Evolutionary conservation across 2,888 invertebrate genomes (phyloP).

Genomic region (Noctua pronuba): DNA sequence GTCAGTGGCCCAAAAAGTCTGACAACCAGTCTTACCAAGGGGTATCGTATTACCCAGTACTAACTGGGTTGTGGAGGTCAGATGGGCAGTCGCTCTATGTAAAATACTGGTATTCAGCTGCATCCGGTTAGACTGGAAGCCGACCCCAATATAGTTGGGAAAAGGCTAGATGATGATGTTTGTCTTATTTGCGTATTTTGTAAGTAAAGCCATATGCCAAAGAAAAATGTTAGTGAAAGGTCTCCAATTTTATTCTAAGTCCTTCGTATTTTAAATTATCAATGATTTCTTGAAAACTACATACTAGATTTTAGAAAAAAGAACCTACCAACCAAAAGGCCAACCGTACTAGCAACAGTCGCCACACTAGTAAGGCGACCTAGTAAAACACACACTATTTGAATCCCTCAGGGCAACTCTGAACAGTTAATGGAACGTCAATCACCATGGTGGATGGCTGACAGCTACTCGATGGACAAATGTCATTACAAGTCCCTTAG

Average conservation of each 20-base stretch:
- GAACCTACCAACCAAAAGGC: neutral
- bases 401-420: constrained; percentile 6
- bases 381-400: neutral
- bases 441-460: constrained; percentile 13
- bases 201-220: no score
- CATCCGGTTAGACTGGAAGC: no score
- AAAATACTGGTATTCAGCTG: no score
- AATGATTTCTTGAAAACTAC: neutral
- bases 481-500: neutral
- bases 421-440: constrained; percentile 30
- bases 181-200: neutral
- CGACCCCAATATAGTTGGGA: no score
- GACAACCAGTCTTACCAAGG: no score
- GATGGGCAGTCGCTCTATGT: no score
- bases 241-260: neutral
- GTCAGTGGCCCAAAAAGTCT: no score
- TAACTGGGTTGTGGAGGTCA: no score
- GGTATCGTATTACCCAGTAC: no score
- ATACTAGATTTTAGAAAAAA: neutral
- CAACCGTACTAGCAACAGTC: neutral
- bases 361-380: neutral
- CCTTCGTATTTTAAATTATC: no score
- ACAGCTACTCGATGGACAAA: constrained; percentile 10
- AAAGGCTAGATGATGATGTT: no score
- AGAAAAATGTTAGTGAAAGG: no score